Evolutionary conservation across 2,797 vertebrate species (phyloP), one percentile per base, ranked within the genome.

Genomic region (Adelosebastes latens): DNA sequence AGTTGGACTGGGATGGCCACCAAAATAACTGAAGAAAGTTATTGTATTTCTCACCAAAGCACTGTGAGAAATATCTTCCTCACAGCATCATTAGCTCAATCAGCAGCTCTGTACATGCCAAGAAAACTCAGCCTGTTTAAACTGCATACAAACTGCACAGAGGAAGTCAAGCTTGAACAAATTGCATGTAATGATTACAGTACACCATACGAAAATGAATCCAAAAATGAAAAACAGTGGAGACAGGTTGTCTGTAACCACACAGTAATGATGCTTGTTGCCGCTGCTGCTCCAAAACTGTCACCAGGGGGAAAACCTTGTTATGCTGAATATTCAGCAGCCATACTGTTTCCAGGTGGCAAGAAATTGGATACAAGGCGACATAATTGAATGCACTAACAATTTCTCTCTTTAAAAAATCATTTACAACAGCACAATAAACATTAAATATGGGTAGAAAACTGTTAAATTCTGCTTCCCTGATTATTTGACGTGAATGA

Each of bases 311-410:
- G 74, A 83, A 86, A 84, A 76, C 77, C 80, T 87, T 84, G 86
- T 86, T 85, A 77, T 72, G 72, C 62, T 83, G 75, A 87, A 88
- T 88, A 90, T 89, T 91, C 77, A 82, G 69, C 80, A 78, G 68
- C 68, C 72, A 69, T 25, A 53, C 75, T 65, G 67, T 77, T 82
- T 83, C 53, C 77, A 89, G 77, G 79, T 85, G 64, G 78, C 53
- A 69, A 66, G 34, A 84, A 25, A 90, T 76, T 86, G 72, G 68
- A 80, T 77, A 87, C 69, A 85, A 78, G 32, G 36, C 75, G 18
- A 69, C 58, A 56, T 87, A 91, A 87, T 67, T 82, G 53, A 75
- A 82, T 61, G 25, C 67, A 69, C 59, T 22, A 25, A 61, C 32
- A 63, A 49, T 70, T 14, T 69, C 31, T 63, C 72, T 72, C 25